phyloP scores from a whole-genome alignment of 2,113 vertebrate species.

The Arenaria interpres region DNA sequence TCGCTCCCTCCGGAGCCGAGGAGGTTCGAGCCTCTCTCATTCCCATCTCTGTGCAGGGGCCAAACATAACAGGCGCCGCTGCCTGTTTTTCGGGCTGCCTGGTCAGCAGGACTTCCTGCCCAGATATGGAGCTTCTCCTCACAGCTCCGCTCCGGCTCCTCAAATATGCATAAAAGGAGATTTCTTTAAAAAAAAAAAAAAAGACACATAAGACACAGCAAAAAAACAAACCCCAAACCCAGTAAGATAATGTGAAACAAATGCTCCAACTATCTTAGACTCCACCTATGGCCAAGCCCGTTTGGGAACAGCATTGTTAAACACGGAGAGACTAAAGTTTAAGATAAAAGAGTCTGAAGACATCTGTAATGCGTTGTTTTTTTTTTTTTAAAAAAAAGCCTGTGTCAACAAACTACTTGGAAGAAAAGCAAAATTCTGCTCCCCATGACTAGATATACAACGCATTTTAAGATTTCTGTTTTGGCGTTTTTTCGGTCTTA shows the following conservation, averaged over 20 bases:
- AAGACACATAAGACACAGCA: neutral
- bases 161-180: slow-evolving; percentile 21
- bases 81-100: neutral
- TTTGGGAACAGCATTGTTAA: neutral
- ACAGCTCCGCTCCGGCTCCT: neutral
- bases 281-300: neutral
- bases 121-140: neutral
- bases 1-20: accelerated
- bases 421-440: slow-evolving; percentile 1
- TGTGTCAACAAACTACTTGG: neutral
- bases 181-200: neutral
- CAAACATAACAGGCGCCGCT: neutral
- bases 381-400: neutral
- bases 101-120: slow-evolving; percentile 19
- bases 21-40: neutral
- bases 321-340: neutral
- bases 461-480: neutral
- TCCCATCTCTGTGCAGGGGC: neutral
- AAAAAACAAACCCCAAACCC: neutral
- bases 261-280: neutral
- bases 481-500: neutral
- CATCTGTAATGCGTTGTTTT: neutral
- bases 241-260: slow-evolving; percentile 5
- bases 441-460: neutral
- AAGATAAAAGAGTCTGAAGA: neutral